Percentiles rank a stretch among this genome's conserved stretches.
Conservation (phyloP, 2,888 invertebrate genomes). For the Oxystoma pomonae region DNA sequence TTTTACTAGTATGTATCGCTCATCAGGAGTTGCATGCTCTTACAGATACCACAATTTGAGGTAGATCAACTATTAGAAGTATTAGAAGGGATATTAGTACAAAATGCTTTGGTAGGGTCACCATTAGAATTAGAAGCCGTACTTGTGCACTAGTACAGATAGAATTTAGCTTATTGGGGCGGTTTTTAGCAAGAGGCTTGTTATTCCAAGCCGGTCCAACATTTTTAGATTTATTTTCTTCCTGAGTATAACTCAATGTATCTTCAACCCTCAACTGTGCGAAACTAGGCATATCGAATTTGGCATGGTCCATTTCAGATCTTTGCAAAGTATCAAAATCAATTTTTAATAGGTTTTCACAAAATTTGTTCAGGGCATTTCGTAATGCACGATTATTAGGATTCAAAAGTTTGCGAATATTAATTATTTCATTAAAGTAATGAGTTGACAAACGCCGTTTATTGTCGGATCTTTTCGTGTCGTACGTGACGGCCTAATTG, state of each 20-base stretch:
- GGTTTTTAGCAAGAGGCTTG: no score
- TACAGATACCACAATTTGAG: no score
- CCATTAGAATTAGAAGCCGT: no score
- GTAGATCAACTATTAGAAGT: no score
- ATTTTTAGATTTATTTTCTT: background rate
- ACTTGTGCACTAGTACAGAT: no score
- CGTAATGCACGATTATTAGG: no score
- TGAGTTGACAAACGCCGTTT: background rate
- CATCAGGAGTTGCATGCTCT: background rate
- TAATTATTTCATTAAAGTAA: no score
- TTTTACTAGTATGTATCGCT: background rate
- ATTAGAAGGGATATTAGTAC: no score
- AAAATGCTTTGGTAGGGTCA: background rate
- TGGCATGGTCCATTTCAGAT: background rate
- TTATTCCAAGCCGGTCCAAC: no score
- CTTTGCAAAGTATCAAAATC: background rate
- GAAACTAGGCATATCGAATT: background rate
- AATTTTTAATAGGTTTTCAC: background rate
- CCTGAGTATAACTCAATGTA: background rate
- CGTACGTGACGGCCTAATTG: background rate
- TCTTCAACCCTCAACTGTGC: background rate
- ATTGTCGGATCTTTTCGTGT: background rate
- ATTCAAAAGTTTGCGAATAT: no score
- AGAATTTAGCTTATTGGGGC: no score
- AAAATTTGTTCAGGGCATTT: no score